Evolutionary conservation across 2,113 vertebrate species (phyloP).

Genomic region (Leucopsar rothschildi): DNA sequence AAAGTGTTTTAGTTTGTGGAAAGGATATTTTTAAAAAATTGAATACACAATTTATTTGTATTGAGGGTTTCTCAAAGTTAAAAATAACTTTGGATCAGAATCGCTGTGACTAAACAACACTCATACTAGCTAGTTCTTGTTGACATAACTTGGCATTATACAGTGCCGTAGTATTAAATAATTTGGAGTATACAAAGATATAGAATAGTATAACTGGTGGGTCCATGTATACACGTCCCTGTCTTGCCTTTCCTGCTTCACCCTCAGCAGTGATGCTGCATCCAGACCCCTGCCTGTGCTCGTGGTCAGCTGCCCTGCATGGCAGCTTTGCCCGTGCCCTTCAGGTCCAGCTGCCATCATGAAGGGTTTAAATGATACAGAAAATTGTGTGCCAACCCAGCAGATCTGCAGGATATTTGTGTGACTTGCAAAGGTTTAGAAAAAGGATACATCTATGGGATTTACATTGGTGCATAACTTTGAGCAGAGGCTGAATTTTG

Average conservation of each 20-base stretch:
- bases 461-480: background rate
- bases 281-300: background rate
- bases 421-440: accelerated
- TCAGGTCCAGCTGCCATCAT: background rate
- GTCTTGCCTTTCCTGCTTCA: background rate
- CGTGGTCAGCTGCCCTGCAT: accelerated
- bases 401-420: background rate
- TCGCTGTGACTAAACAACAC: background rate
- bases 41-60: background rate
- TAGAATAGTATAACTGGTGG: background rate
- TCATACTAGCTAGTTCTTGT: background rate
- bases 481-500: background rate
- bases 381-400: background rate
- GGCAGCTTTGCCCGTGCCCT: background rate
- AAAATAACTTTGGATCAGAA: background rate
- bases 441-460: background rate
- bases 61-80: background rate
- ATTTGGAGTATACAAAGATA: background rate
- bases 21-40: background rate
- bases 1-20: background rate
- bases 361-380: background rate
- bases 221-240: accelerated
- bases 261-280: accelerated
- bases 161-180: accelerated
- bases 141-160: background rate